Base-by-base conservation (phyloP, 2,113 vertebrate species). In the Mixornis gularis region DNA sequence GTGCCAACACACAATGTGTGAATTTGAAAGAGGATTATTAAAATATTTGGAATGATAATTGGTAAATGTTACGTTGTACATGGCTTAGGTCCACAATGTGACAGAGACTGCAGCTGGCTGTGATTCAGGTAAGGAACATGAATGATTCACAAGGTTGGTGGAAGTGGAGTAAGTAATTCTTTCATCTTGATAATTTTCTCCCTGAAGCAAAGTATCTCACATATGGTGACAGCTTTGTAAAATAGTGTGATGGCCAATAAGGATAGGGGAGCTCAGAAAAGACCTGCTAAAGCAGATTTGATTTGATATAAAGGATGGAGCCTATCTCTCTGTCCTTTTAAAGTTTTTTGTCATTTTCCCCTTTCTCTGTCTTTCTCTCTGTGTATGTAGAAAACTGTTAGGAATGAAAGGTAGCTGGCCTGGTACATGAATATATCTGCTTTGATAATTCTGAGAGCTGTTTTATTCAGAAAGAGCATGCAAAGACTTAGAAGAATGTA, bases 141-240 rank as follows among this genome's bases (percentile, higher is more conserved):
- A 95, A 95, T 95, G 95, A 95, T 95, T 96, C 88, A 92, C 62
- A 41, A 95, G 92, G 69, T 72, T 90, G 72, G 59, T 79, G 68
- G 93, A 95, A 95, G 89, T 62, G 51, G 83, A 94, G 86, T 89
- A 84, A 94, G 94, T 92, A 81, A 95, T 91, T 95, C 81, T 93
- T 94, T 95, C 87, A 92, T 93, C 94, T 92, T 82, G 76, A 94
- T 95, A 81, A 72, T 83, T 95, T 94, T 88, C 79, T 90, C 81
- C 93, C 81, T 79, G 64, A 94, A 95, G 94, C 55, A 4, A 93
- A 89, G 83, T 86, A 77, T 72, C 72, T 88, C 3, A 9, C 78
- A 43, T 58, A 29, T 29, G 58, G 76, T 90, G 84, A 53, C 79
- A 95, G 90, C 84, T 96, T 93, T 96, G 87, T 85, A 87, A 93